Base-by-base conservation (phyloP, 2,113 vertebrate genomes). In the Phylloscopus trochiloides region DNA sequence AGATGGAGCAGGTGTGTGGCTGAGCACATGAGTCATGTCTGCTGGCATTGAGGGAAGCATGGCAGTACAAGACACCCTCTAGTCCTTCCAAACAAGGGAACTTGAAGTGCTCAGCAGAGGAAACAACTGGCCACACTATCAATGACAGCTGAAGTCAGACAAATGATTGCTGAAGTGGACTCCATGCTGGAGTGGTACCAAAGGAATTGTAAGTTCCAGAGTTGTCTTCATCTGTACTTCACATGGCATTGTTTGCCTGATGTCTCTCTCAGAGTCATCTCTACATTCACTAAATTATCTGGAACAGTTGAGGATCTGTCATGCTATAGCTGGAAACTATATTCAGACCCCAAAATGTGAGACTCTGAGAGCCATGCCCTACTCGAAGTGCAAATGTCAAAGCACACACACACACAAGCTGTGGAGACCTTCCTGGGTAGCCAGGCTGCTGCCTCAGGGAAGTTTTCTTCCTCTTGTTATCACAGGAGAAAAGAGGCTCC, bases 391-490 rank as follows among this genome's bases (percentile, higher is more conserved):
- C 1, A 1, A 61, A 52, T 42, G 52, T 63, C 73, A 72, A 80
- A 85, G n/a, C 38, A 48, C 1, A 3, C 24, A 48, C 0, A 0
- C 6, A 3, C 24, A 48, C 0, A 0, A 87, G 40, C 61, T 86
- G 14, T 65, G 73, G 43, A 81, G 34, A 66, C 5, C 14, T 42
- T 74, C 28, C 58, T 58, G 51, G n/a, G 13, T 66, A 90, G 62
- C 21, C 18, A 31, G 17, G 24, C 18, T 68, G 22, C 25, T 68
- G 26, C 14, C 38, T 31, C 28, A 50, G 10, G 26, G 15, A 50
- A 6, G 3, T 45, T 93, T 95, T 85, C 42, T 70, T 59, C 45
- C 31, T 36, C 54, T 36, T 36, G 32, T 59, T 58, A 1, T 29
- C 47, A 36, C 3, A 22, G 21, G 5, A 18, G 17, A 16, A 70